Base-by-base conservation (phyloP, 2,113 vertebrate genomes). In the Anser brachyrhynchus region DNA sequence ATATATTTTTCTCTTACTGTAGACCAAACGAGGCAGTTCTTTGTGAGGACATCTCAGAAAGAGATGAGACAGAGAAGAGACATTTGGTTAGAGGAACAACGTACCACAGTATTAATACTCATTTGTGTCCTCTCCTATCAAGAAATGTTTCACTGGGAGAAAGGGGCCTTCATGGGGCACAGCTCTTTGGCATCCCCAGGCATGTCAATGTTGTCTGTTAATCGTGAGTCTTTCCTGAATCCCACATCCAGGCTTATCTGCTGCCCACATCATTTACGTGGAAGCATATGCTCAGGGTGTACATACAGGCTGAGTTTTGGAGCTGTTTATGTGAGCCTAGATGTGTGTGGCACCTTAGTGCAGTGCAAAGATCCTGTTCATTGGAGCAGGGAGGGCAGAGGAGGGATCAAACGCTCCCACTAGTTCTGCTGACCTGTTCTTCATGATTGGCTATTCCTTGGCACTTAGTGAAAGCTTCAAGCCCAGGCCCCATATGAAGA, bases 351-450 rank as follows among this genome's bases (percentile, higher is more conserved):
- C 43, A 84, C 69, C 33, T 92, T 81, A 75, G 52, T 69, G 46
- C 28, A 31, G 76, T 57, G 93, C 86, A 95, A 94, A 95, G 91
- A 69, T 43, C 76, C 77, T 87, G 65, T 93, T 93, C 84, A 75
- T 52, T 69, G 80, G 55, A 81, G 70, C 61, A 93, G 86, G 71
- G 80, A 59, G 65, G 13, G 35, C 59, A 64, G 69, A 88, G 55
- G 59, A 93, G 89, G 33, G 83, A 84, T n/a, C n/a, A 71, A 74
- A 82, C 43, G 20, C 84, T 91, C 88, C 64, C 83, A 16, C n/a
- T 58, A 54, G 79, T 55, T 90, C 75, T 94, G 85, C 51, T 84
- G 79, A 83, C n/a, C 64, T 20, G 8, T 71, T 51, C 41, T 46
- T 10, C 65, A 59, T 26, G 51, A 28, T 33, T 11, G 19, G 23